Base-by-base conservation (phyloP, 2,113 vertebrate genomes). In the Nycticryphes semicollaris region DNA sequence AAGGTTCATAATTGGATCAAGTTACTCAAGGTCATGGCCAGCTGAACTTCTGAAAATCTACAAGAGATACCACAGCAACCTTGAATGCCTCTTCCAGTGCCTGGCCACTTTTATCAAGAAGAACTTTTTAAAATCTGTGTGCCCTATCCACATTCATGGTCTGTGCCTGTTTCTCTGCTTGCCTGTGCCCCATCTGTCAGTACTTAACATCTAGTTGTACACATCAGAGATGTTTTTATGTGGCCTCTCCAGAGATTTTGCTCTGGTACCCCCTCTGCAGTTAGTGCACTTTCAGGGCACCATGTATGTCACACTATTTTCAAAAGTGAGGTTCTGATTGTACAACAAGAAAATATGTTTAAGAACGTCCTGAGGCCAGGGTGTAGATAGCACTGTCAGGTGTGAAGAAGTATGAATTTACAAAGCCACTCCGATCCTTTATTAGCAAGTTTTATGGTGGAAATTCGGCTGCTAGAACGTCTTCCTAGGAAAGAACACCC, bases 131-230 rank as follows among this genome's bases (percentile, higher is more conserved):
- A 83, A 54, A 45, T 41, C 54, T 41, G 86, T 37, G 4, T 72
- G 45, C 7, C n/a, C 13, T 54, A 3, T 54, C 39, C 22, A 53
- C 35, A 24, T 53, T 39, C 17, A 27, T 17, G 43, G 30, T 27
- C 47, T 78, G 24, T 47, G 50, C 14, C 27, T 24, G 5, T 79
- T 74, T 84, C 64, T 75, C 56, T 72, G 54, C 68, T 75, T 64
- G 60, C 33, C 70, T 0, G 0, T 69, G 56, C 11, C 18, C 14
- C 17, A n/a, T 48, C 25, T 69, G 35, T 39, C 56, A 63, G 12
- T 23, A 22, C 6, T 69, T 77, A 41, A 28, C 30, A 12, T 39
- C 2, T 4, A 35, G 15, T 33, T 39, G 50, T 75, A 33, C 13
- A 31, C 21, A 10, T 2, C 41, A 62, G 67, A 33, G 24, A 22